A percentile compares a stretch with the other conserved stretches of the same genome.
These are phyloP conservation scores for Lamprologus sp. DNA, from an alignment of 2,113 vertebrate species.

Conservation along the genomic window DNA sequence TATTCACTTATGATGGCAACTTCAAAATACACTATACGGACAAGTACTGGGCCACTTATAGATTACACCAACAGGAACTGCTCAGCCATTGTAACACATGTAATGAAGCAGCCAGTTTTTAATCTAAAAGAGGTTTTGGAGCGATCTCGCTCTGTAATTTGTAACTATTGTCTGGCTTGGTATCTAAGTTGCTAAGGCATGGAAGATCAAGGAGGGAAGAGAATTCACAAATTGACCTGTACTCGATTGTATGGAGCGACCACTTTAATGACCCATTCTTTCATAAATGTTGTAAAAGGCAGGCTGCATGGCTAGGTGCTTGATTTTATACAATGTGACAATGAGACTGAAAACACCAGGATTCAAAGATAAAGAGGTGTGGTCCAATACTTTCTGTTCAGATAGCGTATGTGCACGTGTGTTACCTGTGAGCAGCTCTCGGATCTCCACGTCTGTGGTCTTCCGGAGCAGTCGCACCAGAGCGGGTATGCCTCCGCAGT, in stretches of 20 bases:
- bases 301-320: background rate
- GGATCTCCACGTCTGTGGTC: slow-evolving; percentile 92
- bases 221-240: background rate
- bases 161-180: background rate
- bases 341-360: background rate
- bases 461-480: slow-evolving; percentile 93
- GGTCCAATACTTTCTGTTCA: background rate
- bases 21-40: background rate
- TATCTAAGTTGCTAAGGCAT: background rate
- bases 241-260: background rate
- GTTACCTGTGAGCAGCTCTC: slow-evolving; percentile 95
- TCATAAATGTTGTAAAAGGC: background rate
- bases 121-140: background rate
- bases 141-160: background rate
- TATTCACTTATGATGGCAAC: background rate
- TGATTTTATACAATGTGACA: background rate
- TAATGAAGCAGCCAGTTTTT: background rate
- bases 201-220: background rate
- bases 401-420: background rate
- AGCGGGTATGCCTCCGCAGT: slow-evolving; percentile 94
- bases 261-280: background rate
- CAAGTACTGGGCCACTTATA: background rate
- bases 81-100: background rate
- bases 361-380: background rate
- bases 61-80: background rate